These are phyloP conservation scores for Lutraria rhynchaena DNA, from an alignment of 1,140 invertebrate genomes.

Conservation along the genomic window DNA sequence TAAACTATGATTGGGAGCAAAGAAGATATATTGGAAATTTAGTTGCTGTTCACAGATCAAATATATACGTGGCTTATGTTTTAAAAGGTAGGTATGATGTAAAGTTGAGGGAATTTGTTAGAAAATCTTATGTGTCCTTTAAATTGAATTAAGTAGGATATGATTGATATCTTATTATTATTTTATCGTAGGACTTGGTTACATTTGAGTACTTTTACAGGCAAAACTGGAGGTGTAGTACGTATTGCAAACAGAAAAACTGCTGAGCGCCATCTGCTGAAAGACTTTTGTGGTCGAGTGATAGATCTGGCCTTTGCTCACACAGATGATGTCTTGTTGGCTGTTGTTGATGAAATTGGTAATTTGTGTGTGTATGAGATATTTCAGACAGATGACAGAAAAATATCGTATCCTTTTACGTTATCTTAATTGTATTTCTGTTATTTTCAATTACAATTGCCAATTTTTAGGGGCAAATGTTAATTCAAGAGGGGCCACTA, in stretches of 20 bases:
- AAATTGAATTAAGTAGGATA: too few relatives aligned
- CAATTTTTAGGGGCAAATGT: too few relatives aligned
- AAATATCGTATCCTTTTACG: constrained; percentile 81
- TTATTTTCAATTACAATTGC: too few relatives aligned
- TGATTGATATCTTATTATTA: too few relatives aligned
- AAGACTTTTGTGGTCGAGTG: constrained; percentile 92
- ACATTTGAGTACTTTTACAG: constrained; percentile 75
- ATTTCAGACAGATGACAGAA: constrained; percentile 77
- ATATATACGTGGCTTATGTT: constrained; percentile 94
- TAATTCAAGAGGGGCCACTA: too few relatives aligned
- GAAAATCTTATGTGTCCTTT: too few relatives aligned
- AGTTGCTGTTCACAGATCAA: constrained; percentile 93
- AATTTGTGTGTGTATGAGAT: constrained; percentile 92
- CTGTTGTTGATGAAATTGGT: constrained; percentile 92
- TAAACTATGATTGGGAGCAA: constrained; percentile 96
- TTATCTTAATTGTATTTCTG: too few relatives aligned
- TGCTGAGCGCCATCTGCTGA: constrained; percentile 90
- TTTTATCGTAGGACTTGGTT: too few relatives aligned
- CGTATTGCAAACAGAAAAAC: constrained; percentile 90
- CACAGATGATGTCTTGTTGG: constrained; percentile 89
- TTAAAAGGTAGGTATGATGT: constrained; percentile 90
- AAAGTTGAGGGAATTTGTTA: too few relatives aligned
- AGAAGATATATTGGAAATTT: constrained; percentile 92
- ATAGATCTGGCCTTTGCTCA: constrained; percentile 95
- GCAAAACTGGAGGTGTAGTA: constrained; percentile 89